Percentiles rank a stretch among this genome's conserved stretches.
Conservation (phyloP, 1,140 invertebrate genomes). For the Drosophila pruinosa region DNA sequence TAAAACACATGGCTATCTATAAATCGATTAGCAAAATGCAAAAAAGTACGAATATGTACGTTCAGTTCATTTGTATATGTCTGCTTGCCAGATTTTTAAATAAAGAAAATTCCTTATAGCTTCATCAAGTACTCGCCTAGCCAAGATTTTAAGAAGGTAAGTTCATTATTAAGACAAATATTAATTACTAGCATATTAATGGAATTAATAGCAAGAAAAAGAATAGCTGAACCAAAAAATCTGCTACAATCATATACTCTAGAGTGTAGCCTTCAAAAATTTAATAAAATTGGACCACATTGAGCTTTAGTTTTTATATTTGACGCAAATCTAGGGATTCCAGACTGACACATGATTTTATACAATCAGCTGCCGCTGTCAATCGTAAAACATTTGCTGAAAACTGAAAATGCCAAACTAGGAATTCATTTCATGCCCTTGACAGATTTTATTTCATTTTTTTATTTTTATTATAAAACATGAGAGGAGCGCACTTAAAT, state of each 20-base stretch:
- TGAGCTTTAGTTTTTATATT: neutral
- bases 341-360: constrained; percentile 20
- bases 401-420: constrained; percentile 2
- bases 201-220: no score
- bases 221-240: no score
- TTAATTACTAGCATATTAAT: no score
- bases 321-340: constrained; percentile 24
- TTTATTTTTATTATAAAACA: constrained; percentile 8
- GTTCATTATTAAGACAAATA: neutral
- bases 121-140: neutral
- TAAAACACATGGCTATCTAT: constrained; percentile 7
- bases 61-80: neutral
- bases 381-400: constrained; percentile 35
- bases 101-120: neutral
- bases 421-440: neutral
- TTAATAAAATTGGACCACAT: neutral
- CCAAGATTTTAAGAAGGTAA: neutral
- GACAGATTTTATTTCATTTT: constrained; percentile 2
- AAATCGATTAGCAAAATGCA: constrained; percentile 2
- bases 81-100: neutral
- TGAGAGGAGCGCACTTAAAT: constrained; percentile 13
- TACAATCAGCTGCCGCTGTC: constrained; percentile 49
- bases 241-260: no score
- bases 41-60: no score
- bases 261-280: neutral